A percentile compares a stretch with the other conserved stretches of the same genome.
Evolutionary conservation across 2,113 vertebrate species (phyloP).

Genomic region (Tamias sibiricus): DNA sequence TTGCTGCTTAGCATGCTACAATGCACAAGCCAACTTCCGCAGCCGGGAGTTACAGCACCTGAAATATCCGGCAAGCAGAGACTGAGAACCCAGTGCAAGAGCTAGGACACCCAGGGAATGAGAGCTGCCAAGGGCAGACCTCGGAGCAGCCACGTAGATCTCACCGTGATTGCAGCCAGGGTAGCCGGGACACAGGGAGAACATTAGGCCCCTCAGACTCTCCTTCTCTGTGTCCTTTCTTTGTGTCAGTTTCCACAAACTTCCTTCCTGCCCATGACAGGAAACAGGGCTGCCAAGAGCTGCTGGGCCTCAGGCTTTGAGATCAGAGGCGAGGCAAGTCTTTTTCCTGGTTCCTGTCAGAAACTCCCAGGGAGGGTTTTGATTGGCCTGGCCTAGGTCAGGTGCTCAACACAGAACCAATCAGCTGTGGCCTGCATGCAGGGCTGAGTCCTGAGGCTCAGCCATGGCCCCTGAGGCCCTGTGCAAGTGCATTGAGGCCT

Average conservation of each 20-base stretch:
- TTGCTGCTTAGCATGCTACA: neutral
- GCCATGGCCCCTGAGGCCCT: neutral
- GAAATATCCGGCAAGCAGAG: neutral
- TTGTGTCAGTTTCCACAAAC: neutral
- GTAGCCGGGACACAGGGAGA: neutral
- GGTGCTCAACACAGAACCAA: neutral
- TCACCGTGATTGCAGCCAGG: neutral
- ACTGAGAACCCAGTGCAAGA: neutral
- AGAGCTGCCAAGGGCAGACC: accelerated
- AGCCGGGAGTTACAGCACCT: too few species aligned
- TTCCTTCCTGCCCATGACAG: neutral
- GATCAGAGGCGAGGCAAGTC: neutral
- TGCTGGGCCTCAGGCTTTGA: neutral
- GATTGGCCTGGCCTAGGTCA: neutral
- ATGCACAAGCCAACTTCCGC: neutral
- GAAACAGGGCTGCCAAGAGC: neutral
- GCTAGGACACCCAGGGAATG: neutral
- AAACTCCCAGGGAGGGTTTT: neutral
- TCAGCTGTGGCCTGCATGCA: neutral
- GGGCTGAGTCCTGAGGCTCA: neutral
- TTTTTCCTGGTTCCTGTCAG: neutral
- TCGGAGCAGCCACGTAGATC: neutral
- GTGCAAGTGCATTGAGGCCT: neutral
- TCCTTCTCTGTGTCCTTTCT: neutral
- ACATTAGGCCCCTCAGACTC: neutral